Evolutionary conservation across 1,140 invertebrate species (phyloP), one percentile per base, ranked within the genome.

Genomic region (Gryon sp.): DNA sequence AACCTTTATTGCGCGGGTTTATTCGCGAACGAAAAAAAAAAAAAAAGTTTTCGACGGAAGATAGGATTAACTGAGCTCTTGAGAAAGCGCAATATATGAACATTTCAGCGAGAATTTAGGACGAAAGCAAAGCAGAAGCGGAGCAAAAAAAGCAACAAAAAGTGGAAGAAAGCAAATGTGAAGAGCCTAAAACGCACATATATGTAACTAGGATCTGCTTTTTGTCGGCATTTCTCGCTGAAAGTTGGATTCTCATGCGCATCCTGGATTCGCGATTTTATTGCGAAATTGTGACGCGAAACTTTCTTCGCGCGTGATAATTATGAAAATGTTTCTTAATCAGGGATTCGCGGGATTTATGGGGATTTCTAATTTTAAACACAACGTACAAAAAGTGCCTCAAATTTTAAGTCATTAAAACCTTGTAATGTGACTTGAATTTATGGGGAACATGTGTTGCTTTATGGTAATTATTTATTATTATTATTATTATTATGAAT

Each of bases 181-280:
- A n/a, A 16, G 11, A 12, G 22, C 45, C 59, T 40, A 53, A 65
- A 53, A 53, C 28, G 46, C 20, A 43, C 16, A 7, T 18, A 43
- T 45, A 28, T 38, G 12, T 48, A 60, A 45, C 48, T 65, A 50
- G 48, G 62, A 65, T 36, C 9, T 28, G 63, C n/a, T 68, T 68
- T 68, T 68, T 55, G 41, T 30, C 40, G 7, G 22, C 36, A 28
- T 70, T 70, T 70, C 55, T 45, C 55, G 22, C 66, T 18, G 66
- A 62, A 62, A 60, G 66, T 62, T 22, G 53, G 55, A 53, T 62
- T 70, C 55, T 32, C 66, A 50, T 52, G 28, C 26, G 45, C 28
- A 57, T 69, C 41, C 45, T 48, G 52, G 9, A 36, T 34, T 7
- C 28, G 18, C 14, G 18, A n/a, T 53, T 46, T 45, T 43, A 53